Base-by-base conservation (phyloP, 2,113 vertebrate genomes). In the Aptenodytes forsteri region DNA sequence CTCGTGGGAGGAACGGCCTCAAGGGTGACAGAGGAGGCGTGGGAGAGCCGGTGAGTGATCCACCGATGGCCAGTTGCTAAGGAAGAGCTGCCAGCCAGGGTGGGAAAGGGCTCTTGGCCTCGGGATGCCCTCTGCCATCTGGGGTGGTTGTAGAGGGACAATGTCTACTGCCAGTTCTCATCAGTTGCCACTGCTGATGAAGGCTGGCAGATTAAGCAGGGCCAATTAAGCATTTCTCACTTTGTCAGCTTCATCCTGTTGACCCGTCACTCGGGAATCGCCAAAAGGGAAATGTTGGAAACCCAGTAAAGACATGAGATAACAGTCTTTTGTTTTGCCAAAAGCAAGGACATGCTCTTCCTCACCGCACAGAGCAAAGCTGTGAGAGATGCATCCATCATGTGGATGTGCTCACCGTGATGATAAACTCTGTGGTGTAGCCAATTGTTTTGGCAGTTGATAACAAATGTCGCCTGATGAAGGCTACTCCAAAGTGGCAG, bases 21-120 rank as follows among this genome's bases (percentile, higher is more conserved):
- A 99, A 98, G 93, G 99, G 99, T 77, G 98, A 99, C 94, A 98
- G 97, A 95, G 99, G 99, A 85, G 98, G 97, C 13, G 4, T 50
- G 0, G 99, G 99, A 88, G 98, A 95, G 90, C 90, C 95, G 78
- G 99, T 99, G 97, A 99, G 98, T 97, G 14, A 13, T 32, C 58
- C 79, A 17, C 13, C 4, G 1, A 2, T 12, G 40, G 21, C 17
- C 62, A 50, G 42, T 19, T 12, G 40, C 29, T 44, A 11, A n/a
- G 42, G 22, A 55, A 67, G 14, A 62, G 36, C 64, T 50, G 4
- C 42, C 9, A 15, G 52, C 47, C 36, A 3, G 0, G 3, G 17
- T 40, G 40, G 66, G 10, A 59, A 71, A 29, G 47, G 18, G 3
- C 21, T 5, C 2, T 21, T 69, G 66, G 36, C 46, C 52, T 75